phyloP scores from a whole-genome alignment of 2,888 invertebrate species.

The Latrodectus hesperus region DNA sequence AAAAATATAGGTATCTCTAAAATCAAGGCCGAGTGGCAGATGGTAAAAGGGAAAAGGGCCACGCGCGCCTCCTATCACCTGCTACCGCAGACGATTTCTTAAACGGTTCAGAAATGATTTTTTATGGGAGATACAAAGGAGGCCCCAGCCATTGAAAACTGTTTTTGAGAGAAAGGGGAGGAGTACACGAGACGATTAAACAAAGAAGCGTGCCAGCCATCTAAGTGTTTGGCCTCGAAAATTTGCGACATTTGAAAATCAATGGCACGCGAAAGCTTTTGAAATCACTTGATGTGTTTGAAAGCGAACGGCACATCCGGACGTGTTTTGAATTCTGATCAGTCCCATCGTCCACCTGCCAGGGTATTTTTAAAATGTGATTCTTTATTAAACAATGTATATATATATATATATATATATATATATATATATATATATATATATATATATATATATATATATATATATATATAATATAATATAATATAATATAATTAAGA shows the following conservation, averaged over 20 bases:
- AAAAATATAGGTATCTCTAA: not conserved
- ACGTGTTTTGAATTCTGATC: not conserved
- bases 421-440: too few relatives aligned
- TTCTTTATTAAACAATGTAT: too few relatives aligned
- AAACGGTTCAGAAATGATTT: not conserved
- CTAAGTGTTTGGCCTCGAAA: not conserved
- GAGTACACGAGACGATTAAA: too few relatives aligned
- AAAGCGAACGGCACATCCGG: not conserved
- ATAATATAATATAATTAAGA: too few relatives aligned
- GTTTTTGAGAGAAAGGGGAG: too few relatives aligned
- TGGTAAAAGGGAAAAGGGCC: not conserved
- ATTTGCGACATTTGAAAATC: not conserved
- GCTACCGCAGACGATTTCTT: constrained; percentile 1
- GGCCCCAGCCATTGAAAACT: not conserved
- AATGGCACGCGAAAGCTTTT: not conserved
- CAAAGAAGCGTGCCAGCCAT: not conserved
- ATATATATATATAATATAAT: too few relatives aligned
- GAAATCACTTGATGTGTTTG: not conserved
- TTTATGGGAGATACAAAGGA: not conserved
- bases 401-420: too few relatives aligned
- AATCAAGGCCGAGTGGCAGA: not conserved
- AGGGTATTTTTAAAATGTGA: too few relatives aligned
- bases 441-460: too few relatives aligned
- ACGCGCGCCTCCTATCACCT: constrained; percentile 7
- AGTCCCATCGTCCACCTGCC: too few relatives aligned